Conservation (phyloP, 2,113 vertebrate species). For the Fulmarus glacialis region DNA sequence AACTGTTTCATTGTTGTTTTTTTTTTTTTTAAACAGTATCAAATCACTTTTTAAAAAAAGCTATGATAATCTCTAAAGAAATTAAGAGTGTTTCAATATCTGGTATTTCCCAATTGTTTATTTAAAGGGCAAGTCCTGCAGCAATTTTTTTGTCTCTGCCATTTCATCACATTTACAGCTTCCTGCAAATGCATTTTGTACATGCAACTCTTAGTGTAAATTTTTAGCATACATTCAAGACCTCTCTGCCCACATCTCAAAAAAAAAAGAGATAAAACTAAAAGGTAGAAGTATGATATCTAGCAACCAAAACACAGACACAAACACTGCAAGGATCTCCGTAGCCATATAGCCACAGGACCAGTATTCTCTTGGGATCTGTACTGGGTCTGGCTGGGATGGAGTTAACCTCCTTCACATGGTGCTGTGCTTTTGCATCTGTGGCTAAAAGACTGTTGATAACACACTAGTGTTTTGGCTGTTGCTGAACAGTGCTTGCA, state of each 20-base stretch:
- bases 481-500: background rate
- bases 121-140: conserved; percentile 8
- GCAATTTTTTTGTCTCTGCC: background rate
- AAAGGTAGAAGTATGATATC: background rate
- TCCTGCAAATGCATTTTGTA: background rate
- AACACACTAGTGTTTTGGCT: background rate
- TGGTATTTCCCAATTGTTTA: conserved; percentile 21
- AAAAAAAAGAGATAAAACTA: no score
- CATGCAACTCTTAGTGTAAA: background rate
- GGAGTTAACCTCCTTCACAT: background rate
- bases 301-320: background rate
- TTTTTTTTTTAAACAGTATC: background rate
- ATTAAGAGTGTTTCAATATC: background rate
- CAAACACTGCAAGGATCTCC: background rate
- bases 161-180: conserved; percentile 2
- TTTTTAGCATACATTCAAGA: background rate
- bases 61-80: background rate
- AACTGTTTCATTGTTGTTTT: background rate
- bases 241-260: background rate
- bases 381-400: background rate
- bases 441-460: background rate
- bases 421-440: background rate
- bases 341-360: background rate
- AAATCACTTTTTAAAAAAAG: background rate
- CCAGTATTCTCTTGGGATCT: background rate